Base-by-base conservation (phyloP, 2,113 vertebrate genomes). In the Poecile atricapillus region DNA sequence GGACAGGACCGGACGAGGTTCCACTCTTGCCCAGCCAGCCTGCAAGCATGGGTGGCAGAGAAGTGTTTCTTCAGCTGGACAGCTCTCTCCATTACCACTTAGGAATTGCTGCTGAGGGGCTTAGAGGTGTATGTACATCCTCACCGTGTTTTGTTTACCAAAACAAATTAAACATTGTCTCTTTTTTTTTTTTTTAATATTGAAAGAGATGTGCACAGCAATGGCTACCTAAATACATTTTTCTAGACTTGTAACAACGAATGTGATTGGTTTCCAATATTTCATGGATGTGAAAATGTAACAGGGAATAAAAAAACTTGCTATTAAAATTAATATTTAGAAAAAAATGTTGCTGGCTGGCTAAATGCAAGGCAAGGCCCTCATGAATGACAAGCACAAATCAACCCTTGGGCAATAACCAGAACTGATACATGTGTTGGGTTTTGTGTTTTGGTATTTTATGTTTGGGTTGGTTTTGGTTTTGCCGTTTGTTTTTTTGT, bases 121-220 rank as follows among this genome's bases (percentile, higher is more conserved):
- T 55, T 87, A 43, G 27, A 52, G 53, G 43, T 67, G 63, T 79
- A 5, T 91, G 71, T 94, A 59, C 96, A 80, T 74, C 82, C 67
- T 90, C 47, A 47, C 64, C 3, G 5, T 87, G 88, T 89, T 70
- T 91, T 92, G 88, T 35, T 92, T 94, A 96, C 92, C 83, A 86
- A 96, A 97, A 83, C 10, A 39, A 73, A 78, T 91, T 90, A 89
- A 81, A 78, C 70, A 13, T 47, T n/a, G 24, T 49, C 35, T 44
- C 31, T 27, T 43, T 30, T 64, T 30, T 64, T 63, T 67, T 9
- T 35, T 82, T 76, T 91, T 95, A 67, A 23, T 84, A 95, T 96
- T 96, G 94, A 83, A 95, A 43, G 84, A 92, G 71, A 85, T 14
- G 16, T 30, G 64, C 71, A 68, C 55, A 94, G 55, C 76, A 80